Base-by-base conservation (phyloP, 2,113 vertebrate species). In the Osmerus mordax region DNA sequence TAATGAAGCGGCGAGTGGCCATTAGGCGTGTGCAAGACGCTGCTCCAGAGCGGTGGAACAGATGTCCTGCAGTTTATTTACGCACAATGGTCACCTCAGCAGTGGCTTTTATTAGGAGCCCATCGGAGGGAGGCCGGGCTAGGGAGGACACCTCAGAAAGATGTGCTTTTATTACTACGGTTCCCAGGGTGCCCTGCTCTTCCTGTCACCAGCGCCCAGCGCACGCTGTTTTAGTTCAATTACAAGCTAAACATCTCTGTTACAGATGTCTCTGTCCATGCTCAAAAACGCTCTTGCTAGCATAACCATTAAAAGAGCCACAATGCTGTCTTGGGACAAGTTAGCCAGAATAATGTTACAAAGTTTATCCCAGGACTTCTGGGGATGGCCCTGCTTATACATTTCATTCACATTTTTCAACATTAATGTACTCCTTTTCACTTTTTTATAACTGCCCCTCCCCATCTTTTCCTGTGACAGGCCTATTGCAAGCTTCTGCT, bases 41-140 rank as follows among this genome's bases (percentile, higher is more conserved):
- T 93, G 93, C 96, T 96, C 94, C 93, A 89, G 95, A 95, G 96
- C 94, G 92, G 90, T 89, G 88, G 94, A 95, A 97, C 96, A 94
- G 94, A 97, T 97, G 94, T 92, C 94, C 94, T 83, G 94, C 91
- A 92, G 93, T 94, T 96, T 95, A 94, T 97, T 97, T 97, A 94
- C 91, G 91, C 92, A 92, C 91, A 94, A 12, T 47, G 41, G 94
- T 95, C 94, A 96, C 94, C 95, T 94, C 95, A 93, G 94, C 87
- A 86, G 94, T 94, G 88, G 93, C 94, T 95, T 94, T 97, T 98
- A 97, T 97, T 96, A 97, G 92, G 91, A 93, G 91, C 89, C 92
- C 92, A 93, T 94, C 93, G 94, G 90, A 93, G 91, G 90, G 91
- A 90, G 84, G 93, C 7, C 92, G 90, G 92, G 9, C 41, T 47